Evolutionary conservation across 1,140 invertebrate genomes (phyloP), one percentile per base, ranked within the genome.

Genomic region (Bactericera cockerelli): DNA sequence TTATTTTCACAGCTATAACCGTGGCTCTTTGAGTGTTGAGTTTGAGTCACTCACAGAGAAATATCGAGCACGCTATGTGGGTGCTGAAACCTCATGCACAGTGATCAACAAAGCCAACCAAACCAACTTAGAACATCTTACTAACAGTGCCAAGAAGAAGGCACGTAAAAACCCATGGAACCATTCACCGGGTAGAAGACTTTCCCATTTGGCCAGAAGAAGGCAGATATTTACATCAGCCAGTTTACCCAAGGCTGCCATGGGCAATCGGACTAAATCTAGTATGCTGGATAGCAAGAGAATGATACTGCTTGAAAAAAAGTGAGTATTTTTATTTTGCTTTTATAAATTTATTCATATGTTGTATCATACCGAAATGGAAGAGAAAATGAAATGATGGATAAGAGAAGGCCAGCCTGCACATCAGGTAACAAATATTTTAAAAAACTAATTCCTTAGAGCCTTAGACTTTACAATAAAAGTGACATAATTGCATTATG

Each of bases 1-100:
- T n/a, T n/a, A n/a, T n/a, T n/a, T 66, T 73, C 75, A 70, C 66
- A 83, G 82, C 68, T 80, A 82, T 64, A 85, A 85, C 65, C 65
- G 77, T 59, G 80, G 74, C 33, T 76, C 69, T 63, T 63, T 73
- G 16, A 73, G 78, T 1, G 82, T 83, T 64, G 77, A 81, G 55
- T 75, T 81, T 60, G 81, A 83, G 65, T 68, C 70, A 58, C 67
- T 83, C 1, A 72, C 77, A 26, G 67, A 76, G 36, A 77, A 75
- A 61, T 77, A 82, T 59, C 75, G 71, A 4, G 76, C 81, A 55
- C 74, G 81, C 60, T 84, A 77, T 63, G 73, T 85, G 24, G 79
- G 79, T 10, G 73, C 71, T 1, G 82, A 84, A 65, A 83, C 81
- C 1, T 77, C 81, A 58, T 81, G 80, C 0, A 80, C 77, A 58